Evolutionary conservation across 2,113 vertebrate genomes (phyloP).

Genomic region (Dryoscopus gambensis): DNA sequence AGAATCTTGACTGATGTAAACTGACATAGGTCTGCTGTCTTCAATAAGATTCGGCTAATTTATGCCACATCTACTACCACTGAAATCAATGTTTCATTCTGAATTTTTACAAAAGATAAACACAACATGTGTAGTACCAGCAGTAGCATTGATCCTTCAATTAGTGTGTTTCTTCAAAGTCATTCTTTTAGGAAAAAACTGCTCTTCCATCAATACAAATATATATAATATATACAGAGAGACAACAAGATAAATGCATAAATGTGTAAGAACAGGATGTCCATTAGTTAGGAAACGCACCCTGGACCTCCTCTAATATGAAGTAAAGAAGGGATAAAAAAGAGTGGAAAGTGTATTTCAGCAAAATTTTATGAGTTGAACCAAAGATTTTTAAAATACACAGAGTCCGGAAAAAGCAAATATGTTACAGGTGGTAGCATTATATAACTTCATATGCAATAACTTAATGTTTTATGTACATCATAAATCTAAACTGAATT

Average conservation of each 20-base stretch:
- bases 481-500: conserved; percentile 52
- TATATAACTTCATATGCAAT: conserved; percentile 44
- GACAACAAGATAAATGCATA: background rate
- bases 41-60: background rate
- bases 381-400: conserved; percentile 46
- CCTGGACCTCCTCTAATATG: conserved; percentile 3
- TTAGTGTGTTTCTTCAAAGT: background rate
- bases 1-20: background rate
- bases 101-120: conserved; percentile 1
- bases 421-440: conserved; percentile 57
- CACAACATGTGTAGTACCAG: background rate
- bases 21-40: background rate
- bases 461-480: conserved; percentile 60
- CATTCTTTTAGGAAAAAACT: background rate
- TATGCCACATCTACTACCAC: background rate
- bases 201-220: background rate
- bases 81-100: background rate
- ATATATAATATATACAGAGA: background rate
- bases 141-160: background rate
- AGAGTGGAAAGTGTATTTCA: conserved; percentile 20
- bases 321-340: background rate
- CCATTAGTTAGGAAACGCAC: background rate
- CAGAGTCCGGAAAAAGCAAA: conserved; percentile 61
- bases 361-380: conserved; percentile 48
- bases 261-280: background rate